Evolutionary conservation across 2,888 invertebrate species (phyloP).

Genomic region (Callinectes sapidus): DNA sequence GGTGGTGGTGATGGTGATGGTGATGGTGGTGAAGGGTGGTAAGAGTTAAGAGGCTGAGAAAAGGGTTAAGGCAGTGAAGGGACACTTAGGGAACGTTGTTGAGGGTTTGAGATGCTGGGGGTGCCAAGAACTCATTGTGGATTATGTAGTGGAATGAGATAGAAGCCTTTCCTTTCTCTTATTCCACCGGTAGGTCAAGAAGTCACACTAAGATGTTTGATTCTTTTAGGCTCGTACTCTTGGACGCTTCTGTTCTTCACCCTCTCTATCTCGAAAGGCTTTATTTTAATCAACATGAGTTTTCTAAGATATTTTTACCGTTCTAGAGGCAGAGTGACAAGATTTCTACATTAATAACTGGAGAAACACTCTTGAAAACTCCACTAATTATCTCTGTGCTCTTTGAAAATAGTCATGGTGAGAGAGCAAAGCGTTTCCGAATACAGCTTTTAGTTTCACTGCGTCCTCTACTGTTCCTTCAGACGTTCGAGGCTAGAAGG

Average conservation of each 20-base stretch:
- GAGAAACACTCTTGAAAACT: too few species aligned
- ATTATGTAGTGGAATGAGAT: background rate
- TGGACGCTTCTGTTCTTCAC: too few species aligned
- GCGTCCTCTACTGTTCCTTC: background rate
- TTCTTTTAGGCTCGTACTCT: too few species aligned
- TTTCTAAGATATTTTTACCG: too few species aligned
- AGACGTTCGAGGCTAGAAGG: background rate
- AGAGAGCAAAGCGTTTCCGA: too few species aligned
- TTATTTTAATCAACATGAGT: too few species aligned
- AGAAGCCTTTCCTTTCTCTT: background rate
- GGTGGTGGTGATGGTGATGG: background rate
- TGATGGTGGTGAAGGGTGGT: background rate
- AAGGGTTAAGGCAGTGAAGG: background rate
- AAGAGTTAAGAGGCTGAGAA: background rate
- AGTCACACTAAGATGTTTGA: background rate
- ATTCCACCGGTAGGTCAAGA: background rate
- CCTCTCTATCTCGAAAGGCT: too few species aligned
- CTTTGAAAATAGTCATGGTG: too few species aligned
- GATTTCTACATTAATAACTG: too few species aligned
- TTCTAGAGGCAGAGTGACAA: too few species aligned
- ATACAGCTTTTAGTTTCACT: background rate
- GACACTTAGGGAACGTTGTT: conserved; percentile 4
- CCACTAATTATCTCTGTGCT: too few species aligned
- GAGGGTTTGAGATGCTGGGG: background rate
- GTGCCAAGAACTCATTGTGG: background rate